Evolutionary conservation across 1,140 invertebrate species (phyloP), one percentile per base, ranked within the genome.

Genomic region (Trachymyrmex cornetzi): DNA sequence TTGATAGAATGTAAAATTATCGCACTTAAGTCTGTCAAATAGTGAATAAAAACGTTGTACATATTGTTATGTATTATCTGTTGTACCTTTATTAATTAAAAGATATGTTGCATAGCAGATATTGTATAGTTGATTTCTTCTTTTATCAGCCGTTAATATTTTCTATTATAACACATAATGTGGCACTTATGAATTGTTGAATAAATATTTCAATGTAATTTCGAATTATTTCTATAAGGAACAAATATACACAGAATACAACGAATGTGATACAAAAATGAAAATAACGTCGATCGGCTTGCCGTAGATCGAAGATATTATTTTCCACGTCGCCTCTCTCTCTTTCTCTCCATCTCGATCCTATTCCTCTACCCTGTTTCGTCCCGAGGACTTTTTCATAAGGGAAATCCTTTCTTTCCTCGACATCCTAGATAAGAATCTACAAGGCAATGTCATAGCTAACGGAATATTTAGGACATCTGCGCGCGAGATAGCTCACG

Each of bases 341-440:
- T 57, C n/a, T 57, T 22, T 57, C 57, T 79, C 30, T 53, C 1
- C 48, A 24, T 59, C 81, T 87, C 84, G 22, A 61, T 61, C 9
- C 30, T 63, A 71, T 86, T 16, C 14, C 64, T 85, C 86, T 91
- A 92, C 92, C 92, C 92, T 92, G 91, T 92, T 92, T 92, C 84
- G 92, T 92, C 92, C 91, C 91, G 88, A 88, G 88, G 88, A 92
- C 91, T 88, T 67, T 90, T 82, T 75, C 81, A 24, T 72, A 88
- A 88, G 66, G 77, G 86, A 89, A 86, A 90, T 89, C 77, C 88
- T 77, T 90, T 86, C 77, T 82, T 64, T 87, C 59, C 67, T 55
- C 74, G 55, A 77, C 79, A 63, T 87, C 79, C 72, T 89, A 89
- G 89, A 90, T 90, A 90, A 89, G 85, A 85, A 90, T 90, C 89